phyloP scores from a whole-genome alignment of 2,113 vertebrate genomes.

The Zapornia atra region DNA sequence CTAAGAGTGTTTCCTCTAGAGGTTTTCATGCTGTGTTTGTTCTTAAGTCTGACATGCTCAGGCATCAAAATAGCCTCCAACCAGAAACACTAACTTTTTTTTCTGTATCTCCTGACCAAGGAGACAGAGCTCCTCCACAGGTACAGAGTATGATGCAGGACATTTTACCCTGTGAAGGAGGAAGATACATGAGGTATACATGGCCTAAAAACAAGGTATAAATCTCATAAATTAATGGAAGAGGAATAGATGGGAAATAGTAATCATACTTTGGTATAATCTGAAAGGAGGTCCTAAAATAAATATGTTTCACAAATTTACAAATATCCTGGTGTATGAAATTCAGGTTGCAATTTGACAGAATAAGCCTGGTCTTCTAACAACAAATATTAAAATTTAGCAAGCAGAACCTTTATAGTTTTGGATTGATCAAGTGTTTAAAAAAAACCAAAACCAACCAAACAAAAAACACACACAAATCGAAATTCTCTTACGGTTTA shows the following conservation, averaged over 20 bases:
- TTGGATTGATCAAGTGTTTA: background rate
- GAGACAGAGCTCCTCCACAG: background rate
- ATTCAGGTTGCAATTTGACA: background rate
- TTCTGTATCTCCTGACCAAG: background rate
- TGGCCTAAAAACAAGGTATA: background rate
- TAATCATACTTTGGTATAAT: background rate
- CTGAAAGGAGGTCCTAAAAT: background rate
- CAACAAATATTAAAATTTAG: background rate
- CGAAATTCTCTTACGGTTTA: background rate
- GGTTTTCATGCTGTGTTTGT: background rate
- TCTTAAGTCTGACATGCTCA: accelerated
- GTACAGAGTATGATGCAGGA: background rate
- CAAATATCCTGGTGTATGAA: background rate
- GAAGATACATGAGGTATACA: background rate
- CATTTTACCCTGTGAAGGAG: background rate
- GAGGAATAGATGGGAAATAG: background rate
- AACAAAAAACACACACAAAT: background rate
- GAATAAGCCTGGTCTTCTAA: background rate
- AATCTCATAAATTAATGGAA: background rate
- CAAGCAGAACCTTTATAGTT: background rate
- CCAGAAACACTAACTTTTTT: background rate
- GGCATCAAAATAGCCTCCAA: background rate
- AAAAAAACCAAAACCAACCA: background rate
- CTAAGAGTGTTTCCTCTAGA: background rate
- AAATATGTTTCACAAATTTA: background rate